Evolutionary conservation across 2,888 invertebrate genomes (phyloP).

Genomic region (Beris chalybata): DNA sequence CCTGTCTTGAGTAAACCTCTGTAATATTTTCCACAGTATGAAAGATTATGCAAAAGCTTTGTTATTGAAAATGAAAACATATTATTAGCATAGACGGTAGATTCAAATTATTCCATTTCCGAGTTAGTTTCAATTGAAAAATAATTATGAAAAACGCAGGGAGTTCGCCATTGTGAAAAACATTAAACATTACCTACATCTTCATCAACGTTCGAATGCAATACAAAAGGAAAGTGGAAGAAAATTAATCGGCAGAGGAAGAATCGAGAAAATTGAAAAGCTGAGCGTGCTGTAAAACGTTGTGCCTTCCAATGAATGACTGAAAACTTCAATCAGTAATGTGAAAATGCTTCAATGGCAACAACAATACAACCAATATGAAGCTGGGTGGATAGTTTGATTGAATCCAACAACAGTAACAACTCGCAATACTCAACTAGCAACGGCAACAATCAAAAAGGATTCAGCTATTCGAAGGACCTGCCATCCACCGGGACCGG

Average conservation of each 20-base stretch:
- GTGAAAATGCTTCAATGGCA: slow-evolving; percentile 25
- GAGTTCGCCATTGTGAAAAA: too few relatives aligned
- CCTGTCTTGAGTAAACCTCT: too few relatives aligned
- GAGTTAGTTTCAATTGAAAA: too few relatives aligned
- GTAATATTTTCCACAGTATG: too few relatives aligned
- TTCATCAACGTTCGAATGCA: too few relatives aligned
- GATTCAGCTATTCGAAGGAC: neutral
- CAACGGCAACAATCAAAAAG: neutral
- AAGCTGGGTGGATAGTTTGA: slow-evolving; percentile 19
- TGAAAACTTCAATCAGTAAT: slow-evolving; percentile 31
- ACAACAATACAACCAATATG: slow-evolving; percentile 14
- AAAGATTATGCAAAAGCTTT: too few relatives aligned
- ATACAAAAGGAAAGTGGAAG: too few relatives aligned
- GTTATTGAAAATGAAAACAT: too few relatives aligned
- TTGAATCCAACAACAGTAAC: slow-evolving; percentile 30
- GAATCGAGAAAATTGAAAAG: slow-evolving; percentile 25
- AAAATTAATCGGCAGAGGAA: slow-evolving; percentile 1
- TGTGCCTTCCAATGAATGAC: slow-evolving; percentile 25
- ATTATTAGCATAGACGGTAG: too few relatives aligned
- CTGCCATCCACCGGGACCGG: slow-evolving; percentile 14
- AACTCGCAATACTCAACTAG: neutral
- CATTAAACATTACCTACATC: too few relatives aligned
- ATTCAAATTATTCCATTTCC: too few relatives aligned
- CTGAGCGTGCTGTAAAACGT: slow-evolving; percentile 19
- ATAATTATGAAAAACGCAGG: too few relatives aligned